phyloP scores from a whole-genome alignment of 2,113 vertebrate species.

The Peromyscus californicus region DNA sequence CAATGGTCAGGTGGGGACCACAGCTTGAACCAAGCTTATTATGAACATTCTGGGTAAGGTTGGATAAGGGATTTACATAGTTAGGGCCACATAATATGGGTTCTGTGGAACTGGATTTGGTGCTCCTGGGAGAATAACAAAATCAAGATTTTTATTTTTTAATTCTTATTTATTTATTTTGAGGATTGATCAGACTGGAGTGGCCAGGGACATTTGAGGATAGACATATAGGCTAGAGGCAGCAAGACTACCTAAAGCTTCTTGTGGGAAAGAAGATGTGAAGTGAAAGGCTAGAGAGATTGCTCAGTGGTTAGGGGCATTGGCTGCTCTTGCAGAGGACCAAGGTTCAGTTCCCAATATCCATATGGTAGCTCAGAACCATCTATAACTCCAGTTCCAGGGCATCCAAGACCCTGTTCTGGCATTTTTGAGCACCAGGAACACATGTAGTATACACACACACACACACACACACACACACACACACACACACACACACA shows the following conservation, averaged over 20 bases:
- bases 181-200: not conserved
- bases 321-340: not conserved
- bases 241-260: not conserved
- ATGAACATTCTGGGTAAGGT: not conserved
- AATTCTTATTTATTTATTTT: not conserved
- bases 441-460: not conserved
- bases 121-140: not conserved
- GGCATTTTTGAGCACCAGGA: not conserved
- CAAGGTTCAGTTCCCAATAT: not conserved
- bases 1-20: not conserved
- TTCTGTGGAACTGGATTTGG: not conserved
- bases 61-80: not conserved
- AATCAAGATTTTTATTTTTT: not conserved
- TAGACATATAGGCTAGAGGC: not conserved
- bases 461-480: no score
- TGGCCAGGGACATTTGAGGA: not conserved
- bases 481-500: no score
- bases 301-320: no score
- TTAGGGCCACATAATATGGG: not conserved
- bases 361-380: not conserved
- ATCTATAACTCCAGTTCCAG: not conserved
- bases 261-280: not conserved
- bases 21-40: not conserved
- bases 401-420: not conserved
- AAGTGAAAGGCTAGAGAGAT: not conserved